Base-by-base conservation (phyloP, 2,888 invertebrate genomes). In the Cecidostiba fungosa region DNA sequence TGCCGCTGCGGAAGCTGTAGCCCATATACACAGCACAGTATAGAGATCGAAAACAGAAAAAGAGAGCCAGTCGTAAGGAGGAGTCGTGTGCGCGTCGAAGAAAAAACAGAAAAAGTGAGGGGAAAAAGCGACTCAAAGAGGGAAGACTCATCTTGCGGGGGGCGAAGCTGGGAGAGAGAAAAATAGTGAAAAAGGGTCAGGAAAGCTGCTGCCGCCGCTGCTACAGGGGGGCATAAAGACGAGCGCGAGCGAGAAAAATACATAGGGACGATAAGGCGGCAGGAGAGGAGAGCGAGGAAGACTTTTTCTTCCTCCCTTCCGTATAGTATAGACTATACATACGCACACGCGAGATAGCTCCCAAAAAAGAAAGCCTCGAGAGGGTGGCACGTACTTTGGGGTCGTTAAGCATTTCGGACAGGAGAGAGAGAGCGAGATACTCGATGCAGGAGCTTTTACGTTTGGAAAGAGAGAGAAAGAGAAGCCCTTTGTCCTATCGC, bases 331-430 rank as follows among this genome's bases (percentile, higher is more conserved):
- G 14, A 50, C 43, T 6, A 70, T 16, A 47, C 6, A 62, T 39
- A n/a, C 54, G 10, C 59, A 23, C 77, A 29, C 59, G 47, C n/a
- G 12, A 32, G 72, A 83, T 76, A 82, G 77, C 59, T n/a, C 74
- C 39, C 59, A 29, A 76, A 85, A 81, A 39, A 74, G 54, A 81
- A 43, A 36, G 70, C n/a, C 29, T 32, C 6, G 54, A 59, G 81
- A 74, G 82, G 82, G 80, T 73, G 85, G 76, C 66, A 66, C 82
- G 82, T 86, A 86, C 82, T 86, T 83, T 70, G 85, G 85, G 85
- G 82, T 86, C 85, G 85, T 86, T 86, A 86, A 83, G 82, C 85
- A 86, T 86, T 72, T 86, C 82, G 79, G 82, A 79, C 76, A 77
- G 76, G 73, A 82, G 79, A 26, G 66, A 62, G 19, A 26, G 36